Conservation (phyloP, 2,797 vertebrate genomes). For the Nyctibius grandis region DNA sequence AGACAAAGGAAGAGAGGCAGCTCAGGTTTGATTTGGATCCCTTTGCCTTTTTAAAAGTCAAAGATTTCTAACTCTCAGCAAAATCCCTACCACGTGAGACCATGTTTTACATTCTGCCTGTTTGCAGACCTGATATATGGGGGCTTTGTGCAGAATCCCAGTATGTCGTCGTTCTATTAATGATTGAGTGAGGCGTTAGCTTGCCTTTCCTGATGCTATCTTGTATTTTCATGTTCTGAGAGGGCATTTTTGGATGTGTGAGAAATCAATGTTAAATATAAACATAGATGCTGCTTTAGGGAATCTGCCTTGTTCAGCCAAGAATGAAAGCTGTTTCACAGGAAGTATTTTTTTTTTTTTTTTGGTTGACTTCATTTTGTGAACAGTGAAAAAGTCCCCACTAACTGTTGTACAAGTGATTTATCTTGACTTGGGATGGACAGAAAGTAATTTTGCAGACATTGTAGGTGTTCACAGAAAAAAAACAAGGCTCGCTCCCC, state of each 20-base stretch:
- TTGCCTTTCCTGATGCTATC: not conserved
- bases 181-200: not conserved
- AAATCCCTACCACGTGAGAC: not conserved
- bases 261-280: not conserved
- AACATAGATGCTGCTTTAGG: not conserved
- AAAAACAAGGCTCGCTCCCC: rapidly evolving
- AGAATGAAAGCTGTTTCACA: not conserved
- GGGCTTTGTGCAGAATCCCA: not conserved
- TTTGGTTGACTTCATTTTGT: not conserved
- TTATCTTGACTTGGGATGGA: not conserved
- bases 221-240: slow-evolving; percentile 2
- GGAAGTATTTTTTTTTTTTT: not conserved
- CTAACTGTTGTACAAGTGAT: not conserved
- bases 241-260: not conserved
- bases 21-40: not conserved
- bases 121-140: not conserved
- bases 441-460: not conserved
- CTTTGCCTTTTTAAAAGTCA: slow-evolving; percentile 19
- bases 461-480: not conserved
- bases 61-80: slow-evolving; percentile 19
- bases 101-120: not conserved
- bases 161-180: not conserved
- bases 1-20: not conserved
- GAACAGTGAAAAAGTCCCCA: not conserved
- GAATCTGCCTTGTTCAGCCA: not conserved